phyloP scores from a whole-genome alignment of 2,113 vertebrate species.

The Pseudorhombus dupliciocellatus region DNA sequence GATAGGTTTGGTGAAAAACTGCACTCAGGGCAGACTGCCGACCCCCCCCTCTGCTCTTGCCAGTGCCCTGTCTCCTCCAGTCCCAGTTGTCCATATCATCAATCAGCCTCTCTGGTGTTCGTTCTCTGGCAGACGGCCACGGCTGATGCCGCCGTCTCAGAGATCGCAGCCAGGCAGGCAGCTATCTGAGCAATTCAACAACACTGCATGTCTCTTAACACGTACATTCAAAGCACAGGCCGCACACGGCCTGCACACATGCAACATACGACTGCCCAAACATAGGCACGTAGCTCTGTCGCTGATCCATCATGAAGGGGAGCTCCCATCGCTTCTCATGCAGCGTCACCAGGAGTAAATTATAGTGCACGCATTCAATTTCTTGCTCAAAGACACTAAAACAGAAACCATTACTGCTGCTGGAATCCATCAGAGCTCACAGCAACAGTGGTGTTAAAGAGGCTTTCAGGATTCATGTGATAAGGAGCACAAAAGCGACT shows the following conservation, averaged over 20 bases:
- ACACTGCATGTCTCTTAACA: conserved; percentile 11
- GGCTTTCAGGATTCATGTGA: background rate
- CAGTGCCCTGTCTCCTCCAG: conserved; percentile 2
- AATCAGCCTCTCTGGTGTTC: conserved; percentile 52
- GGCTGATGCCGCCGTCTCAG: conserved; percentile 37
- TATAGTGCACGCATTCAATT: background rate
- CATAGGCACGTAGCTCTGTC: background rate
- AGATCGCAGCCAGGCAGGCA: conserved; percentile 52
- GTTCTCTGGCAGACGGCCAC: conserved; percentile 37
- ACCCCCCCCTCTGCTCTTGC: background rate
- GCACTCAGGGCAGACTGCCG: background rate
- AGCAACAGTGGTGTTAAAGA: conserved; percentile 2
- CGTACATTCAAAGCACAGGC: conserved; percentile 29
- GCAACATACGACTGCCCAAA: conserved; percentile 10
- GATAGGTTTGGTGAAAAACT: background rate
- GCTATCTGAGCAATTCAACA: conserved; percentile 56
- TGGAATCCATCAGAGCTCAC: background rate
- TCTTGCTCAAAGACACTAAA: background rate
- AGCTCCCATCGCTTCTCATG: background rate
- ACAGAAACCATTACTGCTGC: background rate
- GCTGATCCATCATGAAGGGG: background rate
- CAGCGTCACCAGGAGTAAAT: background rate
- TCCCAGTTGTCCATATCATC: conserved; percentile 63
- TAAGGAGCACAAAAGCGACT: conserved; percentile 30
- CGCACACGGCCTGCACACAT: conserved; percentile 9